Evolutionary conservation across 2,797 vertebrate genomes (phyloP), one percentile per base, ranked within the genome.

Genomic region (Lagocephalus sceleratus): DNA sequence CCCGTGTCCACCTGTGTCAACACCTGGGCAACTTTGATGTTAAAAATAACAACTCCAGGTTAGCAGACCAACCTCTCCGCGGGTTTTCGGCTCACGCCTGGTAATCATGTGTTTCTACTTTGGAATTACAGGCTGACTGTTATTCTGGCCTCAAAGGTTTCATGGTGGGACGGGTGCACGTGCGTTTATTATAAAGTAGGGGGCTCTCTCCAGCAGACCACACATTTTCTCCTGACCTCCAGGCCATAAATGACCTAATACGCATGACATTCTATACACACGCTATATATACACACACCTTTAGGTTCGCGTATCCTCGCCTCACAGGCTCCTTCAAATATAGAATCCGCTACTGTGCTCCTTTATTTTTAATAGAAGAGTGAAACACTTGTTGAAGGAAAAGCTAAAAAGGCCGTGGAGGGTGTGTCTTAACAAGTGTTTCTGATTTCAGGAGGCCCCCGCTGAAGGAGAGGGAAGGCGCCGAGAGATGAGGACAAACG

Each of bases 41-140:
- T 54, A n/a, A 55, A 69, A 76, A 63, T 63, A 14, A 57, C 60
- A 62, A 67, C 74, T 68, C 57, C 57, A 71, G 64, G 73, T 76
- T 68, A 66, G 62, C 6, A 54, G 82, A 78, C 32, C 76, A 58
- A 63, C 35, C 46, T 65, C 61, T 54, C 51, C 19, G 50, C 6
- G 2, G 56, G 35, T 56, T 64, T 73, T 65, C 20, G 67, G 47
- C 65, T 63, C 45, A 32, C 19, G 43, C 19, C 55, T 59, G 74
- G 71, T 81, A 76, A 83, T 68, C 0, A 1, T 71, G 68, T 81
- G 73, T 76, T 78, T 66, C 66, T 49, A 81, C 78, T 65, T 54
- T 82, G 54, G 48, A 73, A 84, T 87, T 82, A 69, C 78, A 83
- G 68, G 68, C 51, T 20, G 59, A 73, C 68, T 80, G 74, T 83